These are phyloP conservation scores for Erythrocercus mccallii DNA, from an alignment of 2,113 vertebrate species.

Conservation along the genomic window DNA sequence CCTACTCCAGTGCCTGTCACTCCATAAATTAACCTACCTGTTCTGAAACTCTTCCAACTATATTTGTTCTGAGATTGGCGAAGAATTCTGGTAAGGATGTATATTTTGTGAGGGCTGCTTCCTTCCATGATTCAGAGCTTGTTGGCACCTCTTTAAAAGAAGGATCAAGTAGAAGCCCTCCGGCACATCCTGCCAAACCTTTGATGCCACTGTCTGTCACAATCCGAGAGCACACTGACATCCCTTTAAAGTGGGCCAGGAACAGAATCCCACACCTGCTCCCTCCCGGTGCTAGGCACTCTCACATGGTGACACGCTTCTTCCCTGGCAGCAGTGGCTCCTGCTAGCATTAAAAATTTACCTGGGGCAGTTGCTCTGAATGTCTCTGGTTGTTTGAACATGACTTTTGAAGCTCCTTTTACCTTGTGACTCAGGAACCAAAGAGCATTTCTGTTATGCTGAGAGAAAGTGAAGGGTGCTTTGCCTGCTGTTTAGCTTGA, in stretches of 20 bases:
- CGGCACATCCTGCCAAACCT: conserved; percentile 35
- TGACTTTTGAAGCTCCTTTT: conserved; percentile 6
- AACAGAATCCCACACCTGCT: conserved; percentile 19
- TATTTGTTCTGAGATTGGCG: background rate
- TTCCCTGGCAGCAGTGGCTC: background rate
- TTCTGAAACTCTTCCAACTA: background rate
- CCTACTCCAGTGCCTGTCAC: background rate
- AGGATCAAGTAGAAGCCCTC: conserved; percentile 47
- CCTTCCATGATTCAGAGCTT: background rate
- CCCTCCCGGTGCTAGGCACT: background rate
- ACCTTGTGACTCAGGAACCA: background rate
- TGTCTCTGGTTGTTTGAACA: background rate
- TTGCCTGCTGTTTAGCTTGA: background rate
- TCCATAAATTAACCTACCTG: background rate
- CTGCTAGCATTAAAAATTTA: conserved; percentile 36
- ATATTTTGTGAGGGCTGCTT: background rate
- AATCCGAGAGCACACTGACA: background rate
- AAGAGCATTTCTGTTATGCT: background rate
- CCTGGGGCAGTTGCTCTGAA: conserved; percentile 21
- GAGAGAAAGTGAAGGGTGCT: background rate
- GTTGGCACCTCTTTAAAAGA: conserved; percentile 37
- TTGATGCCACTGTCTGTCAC: conserved; percentile 45
- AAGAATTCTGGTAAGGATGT: background rate
- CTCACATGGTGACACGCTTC: background rate
- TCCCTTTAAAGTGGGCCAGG: conserved; percentile 24